These are phyloP conservation scores for Ormyrus thymus DNA, from an alignment of 2,888 invertebrate species.

Conservation along the genomic window DNA sequence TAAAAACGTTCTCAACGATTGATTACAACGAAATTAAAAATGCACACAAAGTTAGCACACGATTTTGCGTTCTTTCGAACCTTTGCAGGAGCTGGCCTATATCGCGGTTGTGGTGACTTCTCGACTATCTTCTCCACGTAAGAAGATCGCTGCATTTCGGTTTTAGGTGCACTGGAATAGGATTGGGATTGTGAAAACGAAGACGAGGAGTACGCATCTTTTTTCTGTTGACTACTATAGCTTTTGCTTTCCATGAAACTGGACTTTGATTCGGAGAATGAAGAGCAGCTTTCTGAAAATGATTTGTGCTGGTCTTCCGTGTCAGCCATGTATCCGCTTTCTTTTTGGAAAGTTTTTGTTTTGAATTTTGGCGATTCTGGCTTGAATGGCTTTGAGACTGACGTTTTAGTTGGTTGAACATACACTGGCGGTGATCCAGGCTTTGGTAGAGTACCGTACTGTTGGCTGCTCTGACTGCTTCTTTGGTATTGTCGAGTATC, in stretches of 20 bases:
- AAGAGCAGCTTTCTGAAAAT: slow-evolving; percentile 64
- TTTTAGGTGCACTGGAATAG: slow-evolving; percentile 57
- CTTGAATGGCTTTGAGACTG: slow-evolving; percentile 64
- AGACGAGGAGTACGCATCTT: slow-evolving; percentile 59
- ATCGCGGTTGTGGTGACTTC: slow-evolving; percentile 63
- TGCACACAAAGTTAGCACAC: slow-evolving; percentile 56
- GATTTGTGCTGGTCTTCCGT: slow-evolving; percentile 77
- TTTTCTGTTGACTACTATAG: slow-evolving; percentile 66
- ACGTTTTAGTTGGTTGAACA: slow-evolving; percentile 66
- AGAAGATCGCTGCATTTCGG: slow-evolving; percentile 67
- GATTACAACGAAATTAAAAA: slow-evolving; percentile 4
- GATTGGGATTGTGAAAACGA: slow-evolving; percentile 57
- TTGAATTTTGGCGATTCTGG: slow-evolving; percentile 78
- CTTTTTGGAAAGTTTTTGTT: slow-evolving; percentile 74
- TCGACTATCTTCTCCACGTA: slow-evolving; percentile 67
- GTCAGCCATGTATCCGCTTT: slow-evolving; percentile 83
- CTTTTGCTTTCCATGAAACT: slow-evolving; percentile 69
- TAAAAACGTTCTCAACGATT: too few relatives aligned
- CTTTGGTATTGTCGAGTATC: slow-evolving; percentile 63
- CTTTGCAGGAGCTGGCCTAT: slow-evolving; percentile 67
- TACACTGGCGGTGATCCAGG: slow-evolving; percentile 73
- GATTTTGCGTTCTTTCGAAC: slow-evolving; percentile 64
- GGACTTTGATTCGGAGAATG: slow-evolving; percentile 68
- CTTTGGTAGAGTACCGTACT: slow-evolving; percentile 63
- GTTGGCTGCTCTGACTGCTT: slow-evolving; percentile 57